Evolutionary conservation across 2,113 vertebrate species (phyloP), one percentile per base, ranked within the genome.

Genomic region (Lucifuga dentata): DNA sequence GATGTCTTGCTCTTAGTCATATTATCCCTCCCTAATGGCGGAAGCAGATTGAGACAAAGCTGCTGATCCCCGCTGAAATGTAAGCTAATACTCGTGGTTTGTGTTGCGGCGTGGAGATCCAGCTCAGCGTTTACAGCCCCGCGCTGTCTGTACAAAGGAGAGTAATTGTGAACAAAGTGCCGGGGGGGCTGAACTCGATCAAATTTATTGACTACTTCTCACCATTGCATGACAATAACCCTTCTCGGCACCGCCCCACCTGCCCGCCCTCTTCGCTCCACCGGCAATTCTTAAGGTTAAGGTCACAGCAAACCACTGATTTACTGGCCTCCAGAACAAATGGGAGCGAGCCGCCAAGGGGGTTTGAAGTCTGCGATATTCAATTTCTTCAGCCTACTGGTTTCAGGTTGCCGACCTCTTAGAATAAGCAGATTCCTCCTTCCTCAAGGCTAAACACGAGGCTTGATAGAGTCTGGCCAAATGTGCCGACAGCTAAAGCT

Each of bases 221-320:
- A 20, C 63, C 57, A 62, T 68, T 73, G 73, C 69, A 75, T 84
- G 80, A 86, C 81, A 87, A 88, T 73, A 82, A 75, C 63, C 36
- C 64, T 6, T 35, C 60, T 68, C 40, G n/a, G 57, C 55, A 57
- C 29, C 19, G 68, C 60, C 57, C 69, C 66, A 66, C 74, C 73
- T 75, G 74, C 75, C 65, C 24, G 17, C 57, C 70, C 73, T 75
- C 73, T 78, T 56, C 80, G 82, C 80, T 80, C 84, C 9, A 65
- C 70, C 55, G 50, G 84, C 85, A 79, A 53, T 77, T 81, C 55
- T 67, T 23, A 73, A 85, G 90, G 84, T 87, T 79, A 81, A 84
- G 68, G 75, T 70, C 77, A 86, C 67, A 76, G 79, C 84, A 85
- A 87, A 80, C 73, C 65, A 71, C 83, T 88, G 76, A 89, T 91